A percentile compares a stretch with the other conserved stretches of the same genome.
Conservation (phyloP, 2,888 invertebrate genomes). For the Drosophila subquinaria region DNA sequence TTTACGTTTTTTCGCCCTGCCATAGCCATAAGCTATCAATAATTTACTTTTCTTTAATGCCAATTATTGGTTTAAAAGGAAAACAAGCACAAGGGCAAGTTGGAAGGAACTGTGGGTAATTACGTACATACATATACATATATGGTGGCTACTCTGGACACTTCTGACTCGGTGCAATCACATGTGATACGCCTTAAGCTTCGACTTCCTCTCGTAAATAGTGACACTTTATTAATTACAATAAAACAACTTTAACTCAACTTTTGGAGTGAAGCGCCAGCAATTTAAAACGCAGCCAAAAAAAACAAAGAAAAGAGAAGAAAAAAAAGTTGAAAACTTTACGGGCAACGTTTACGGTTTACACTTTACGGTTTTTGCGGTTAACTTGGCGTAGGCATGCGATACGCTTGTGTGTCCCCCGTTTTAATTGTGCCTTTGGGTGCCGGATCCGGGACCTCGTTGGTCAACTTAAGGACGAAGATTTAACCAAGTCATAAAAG, state of each 20-base stretch:
- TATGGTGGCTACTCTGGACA: background rate
- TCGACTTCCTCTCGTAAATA: slow-evolving; percentile 57
- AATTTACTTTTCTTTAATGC: slow-evolving; percentile 76
- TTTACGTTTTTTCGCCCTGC: slow-evolving; percentile 58
- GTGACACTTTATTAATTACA: slow-evolving; percentile 73
- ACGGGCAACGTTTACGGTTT: slow-evolving; percentile 9
- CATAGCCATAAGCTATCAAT: slow-evolving; percentile 67
- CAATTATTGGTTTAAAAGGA: slow-evolving; percentile 54
- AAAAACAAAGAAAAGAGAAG: slow-evolving; percentile 14
- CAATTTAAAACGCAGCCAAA: slow-evolving; percentile 46
- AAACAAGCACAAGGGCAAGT: background rate
- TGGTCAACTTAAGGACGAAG: slow-evolving; percentile 42
- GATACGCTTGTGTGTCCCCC: slow-evolving; percentile 48
- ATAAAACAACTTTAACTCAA: slow-evolving; percentile 38
- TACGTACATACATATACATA: background rate
- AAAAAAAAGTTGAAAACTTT: slow-evolving; percentile 29
- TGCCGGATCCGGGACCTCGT: background rate
- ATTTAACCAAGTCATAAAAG: slow-evolving; percentile 30
- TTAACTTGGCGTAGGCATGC: slow-evolving; percentile 24
- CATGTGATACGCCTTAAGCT: slow-evolving; percentile 60
- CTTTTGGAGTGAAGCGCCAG: slow-evolving; percentile 6
- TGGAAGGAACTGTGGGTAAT: background rate
- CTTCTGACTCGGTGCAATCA: slow-evolving; percentile 32
- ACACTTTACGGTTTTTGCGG: slow-evolving; percentile 7
- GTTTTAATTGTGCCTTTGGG: slow-evolving; percentile 54